Conservation (phyloP, 2,888 invertebrate species). For the Drosophila lacicola region DNA sequence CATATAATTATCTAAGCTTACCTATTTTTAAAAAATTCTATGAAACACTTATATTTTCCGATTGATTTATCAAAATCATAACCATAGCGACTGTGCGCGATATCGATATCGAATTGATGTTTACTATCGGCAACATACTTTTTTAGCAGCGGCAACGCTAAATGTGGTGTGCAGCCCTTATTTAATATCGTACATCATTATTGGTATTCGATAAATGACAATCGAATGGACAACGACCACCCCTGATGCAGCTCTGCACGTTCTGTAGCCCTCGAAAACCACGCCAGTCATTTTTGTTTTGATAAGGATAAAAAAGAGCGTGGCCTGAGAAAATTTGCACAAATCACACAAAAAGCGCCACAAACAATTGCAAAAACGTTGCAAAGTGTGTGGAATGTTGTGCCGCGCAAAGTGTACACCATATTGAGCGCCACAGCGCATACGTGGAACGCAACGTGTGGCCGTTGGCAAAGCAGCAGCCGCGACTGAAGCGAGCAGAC, state of each 20-base stretch:
- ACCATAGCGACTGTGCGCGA: too few relatives aligned
- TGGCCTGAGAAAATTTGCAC: conserved; percentile 75
- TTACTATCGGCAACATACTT: background rate
- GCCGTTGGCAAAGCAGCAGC: conserved; percentile 55
- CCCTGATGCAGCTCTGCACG: conserved; percentile 57
- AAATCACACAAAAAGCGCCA: conserved; percentile 64
- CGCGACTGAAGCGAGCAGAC: conserved; percentile 69
- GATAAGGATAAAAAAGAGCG: conserved; percentile 83
- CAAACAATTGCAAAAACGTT: conserved; percentile 60
- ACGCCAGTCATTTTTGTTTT: conserved; percentile 83
- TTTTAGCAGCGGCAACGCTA: background rate
- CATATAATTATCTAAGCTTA: too few relatives aligned
- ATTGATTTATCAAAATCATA: too few relatives aligned
- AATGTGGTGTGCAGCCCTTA: conserved; percentile 35
- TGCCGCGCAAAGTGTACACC: conserved; percentile 55
- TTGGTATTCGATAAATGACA: conserved; percentile 42
- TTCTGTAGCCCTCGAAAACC: conserved; percentile 69
- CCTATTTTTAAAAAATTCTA: too few relatives aligned
- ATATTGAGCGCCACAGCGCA: conserved; percentile 57
- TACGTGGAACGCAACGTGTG: conserved; percentile 74
- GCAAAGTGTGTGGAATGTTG: conserved; percentile 61
- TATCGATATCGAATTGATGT: conserved; percentile 23
- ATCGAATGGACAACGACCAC: conserved; percentile 23
- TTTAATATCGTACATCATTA: background rate
- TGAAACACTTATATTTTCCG: too few relatives aligned